A percentile compares a stretch with the other conserved stretches of the same genome.
Conservation (phyloP, 2,888 invertebrate genomes). For the Drosophila anomalata region DNA sequence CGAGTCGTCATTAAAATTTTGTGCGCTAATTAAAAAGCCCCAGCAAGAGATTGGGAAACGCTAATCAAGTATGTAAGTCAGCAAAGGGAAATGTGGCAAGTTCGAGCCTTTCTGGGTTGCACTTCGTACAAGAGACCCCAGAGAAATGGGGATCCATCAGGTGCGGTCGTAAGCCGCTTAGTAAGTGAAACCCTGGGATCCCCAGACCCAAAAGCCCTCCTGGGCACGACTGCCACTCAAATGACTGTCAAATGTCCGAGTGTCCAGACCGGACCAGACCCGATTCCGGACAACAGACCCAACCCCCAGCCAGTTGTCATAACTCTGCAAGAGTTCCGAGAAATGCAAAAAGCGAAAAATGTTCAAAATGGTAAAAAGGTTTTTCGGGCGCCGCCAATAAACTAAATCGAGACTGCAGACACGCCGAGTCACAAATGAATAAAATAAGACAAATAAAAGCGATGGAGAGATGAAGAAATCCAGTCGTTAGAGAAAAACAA, state of each 20-base stretch:
- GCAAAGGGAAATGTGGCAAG: constrained; percentile 13
- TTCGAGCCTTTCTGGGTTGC: constrained; percentile 30
- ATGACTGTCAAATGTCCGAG: constrained; percentile 32
- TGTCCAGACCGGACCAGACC: constrained; percentile 6
- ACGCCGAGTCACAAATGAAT: constrained; percentile 22
- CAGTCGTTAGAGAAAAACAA: constrained; percentile 33
- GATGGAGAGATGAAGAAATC: constrained; percentile 24
- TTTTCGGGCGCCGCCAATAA: constrained; percentile 54
- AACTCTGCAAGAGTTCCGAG: constrained; percentile 64
- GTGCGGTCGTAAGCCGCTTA: constrained; percentile 74
- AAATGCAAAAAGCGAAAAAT: constrained; percentile 55
- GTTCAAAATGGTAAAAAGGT: constrained; percentile 45
- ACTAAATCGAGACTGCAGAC: constrained; percentile 74
- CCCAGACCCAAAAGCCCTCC: constrained; percentile 1
- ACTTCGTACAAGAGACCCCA: background rate
- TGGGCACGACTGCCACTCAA: constrained; percentile 39
- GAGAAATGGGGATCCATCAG: constrained; percentile 47
- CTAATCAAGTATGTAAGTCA: constrained; percentile 8
- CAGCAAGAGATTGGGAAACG: constrained; percentile 21
- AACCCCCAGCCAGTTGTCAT: constrained; percentile 58
- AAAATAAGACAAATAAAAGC: constrained; percentile 6
- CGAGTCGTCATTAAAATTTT: constrained; percentile 56
- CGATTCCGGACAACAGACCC: constrained; percentile 7
- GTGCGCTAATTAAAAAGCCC: constrained; percentile 64
- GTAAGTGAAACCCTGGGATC: constrained; percentile 67